These are phyloP conservation scores for Melieria omissa DNA, from an alignment of 2,888 invertebrate species.

Conservation along the genomic window DNA sequence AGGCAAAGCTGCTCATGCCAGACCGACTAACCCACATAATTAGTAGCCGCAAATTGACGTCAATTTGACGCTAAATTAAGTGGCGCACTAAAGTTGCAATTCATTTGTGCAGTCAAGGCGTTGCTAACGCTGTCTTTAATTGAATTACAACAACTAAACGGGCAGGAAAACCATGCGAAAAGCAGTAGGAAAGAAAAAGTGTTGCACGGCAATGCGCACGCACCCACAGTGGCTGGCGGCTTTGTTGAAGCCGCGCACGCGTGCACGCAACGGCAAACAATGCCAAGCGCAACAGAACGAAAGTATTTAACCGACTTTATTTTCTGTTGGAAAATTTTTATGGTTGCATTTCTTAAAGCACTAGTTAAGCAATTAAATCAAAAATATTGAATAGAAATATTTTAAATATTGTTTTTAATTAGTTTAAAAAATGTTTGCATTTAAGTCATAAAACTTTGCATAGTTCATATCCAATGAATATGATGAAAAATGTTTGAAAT, in stretches of 20 bases:
- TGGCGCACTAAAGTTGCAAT: conserved; percentile 1
- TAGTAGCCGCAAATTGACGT: conserved; percentile 9
- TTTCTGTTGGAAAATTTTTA: background rate
- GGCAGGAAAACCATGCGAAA: background rate
- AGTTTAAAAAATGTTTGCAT: no score
- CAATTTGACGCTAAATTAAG: conserved; percentile 38
- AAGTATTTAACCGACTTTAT: conserved; percentile 20
- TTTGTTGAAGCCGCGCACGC: background rate
- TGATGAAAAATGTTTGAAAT: no score
- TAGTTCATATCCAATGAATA: no score
- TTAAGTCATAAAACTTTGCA: no score
- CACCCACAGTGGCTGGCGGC: background rate
- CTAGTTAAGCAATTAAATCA: background rate
- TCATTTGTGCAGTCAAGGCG: background rate
- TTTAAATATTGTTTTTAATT: no score
- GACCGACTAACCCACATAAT: background rate
- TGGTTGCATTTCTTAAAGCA: background rate
- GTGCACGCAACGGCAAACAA: conserved; percentile 11
- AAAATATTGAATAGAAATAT: no score
- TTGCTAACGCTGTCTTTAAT: no score
- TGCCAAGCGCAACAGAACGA: background rate
- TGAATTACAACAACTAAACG: no score
- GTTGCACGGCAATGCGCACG: background rate
- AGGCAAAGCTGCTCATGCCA: no score
- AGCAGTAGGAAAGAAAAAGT: background rate